Conservation (phyloP, 2,113 vertebrate species). For the Sterrhoptilus dennistouni region DNA sequence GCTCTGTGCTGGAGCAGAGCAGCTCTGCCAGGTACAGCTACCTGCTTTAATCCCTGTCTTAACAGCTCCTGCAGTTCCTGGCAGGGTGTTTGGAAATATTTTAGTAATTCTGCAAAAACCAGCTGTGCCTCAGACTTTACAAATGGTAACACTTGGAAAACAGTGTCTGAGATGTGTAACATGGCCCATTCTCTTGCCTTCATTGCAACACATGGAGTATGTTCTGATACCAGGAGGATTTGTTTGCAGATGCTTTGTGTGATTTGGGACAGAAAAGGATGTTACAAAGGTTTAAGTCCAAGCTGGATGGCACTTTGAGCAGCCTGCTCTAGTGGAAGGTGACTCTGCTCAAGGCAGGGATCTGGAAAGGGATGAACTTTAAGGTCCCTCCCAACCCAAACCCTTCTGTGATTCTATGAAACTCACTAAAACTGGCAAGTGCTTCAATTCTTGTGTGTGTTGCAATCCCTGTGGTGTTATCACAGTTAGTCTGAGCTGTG, state of each 20-base stretch:
- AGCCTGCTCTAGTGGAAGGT: not conserved
- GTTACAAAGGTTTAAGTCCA: not conserved
- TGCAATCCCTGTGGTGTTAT: not conserved
- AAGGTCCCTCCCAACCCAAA: not conserved
- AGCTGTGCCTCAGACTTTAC: not conserved
- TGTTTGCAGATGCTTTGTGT: not conserved
- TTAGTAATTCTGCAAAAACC: not conserved
- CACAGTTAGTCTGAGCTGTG: not conserved
- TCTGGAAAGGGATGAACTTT: not conserved
- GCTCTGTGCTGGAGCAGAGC: not conserved
- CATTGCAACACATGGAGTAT: rapidly evolving
- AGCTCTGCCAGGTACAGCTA: not conserved
- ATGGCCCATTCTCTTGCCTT: rapidly evolving
- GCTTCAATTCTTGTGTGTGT: not conserved
- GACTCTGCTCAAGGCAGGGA: not conserved
- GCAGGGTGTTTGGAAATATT: not conserved
- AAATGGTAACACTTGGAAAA: not conserved
- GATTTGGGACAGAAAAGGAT: not conserved
- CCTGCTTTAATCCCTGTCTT: not conserved
- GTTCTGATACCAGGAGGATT: not conserved
- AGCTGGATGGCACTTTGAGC: not conserved
- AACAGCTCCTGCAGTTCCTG: slow-evolving; percentile 1
- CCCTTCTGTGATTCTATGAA: not conserved
- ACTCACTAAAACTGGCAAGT: not conserved
- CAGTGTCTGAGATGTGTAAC: not conserved